Percentiles rank a stretch among this genome's conserved stretches.
Evolutionary conservation across 2,888 invertebrate genomes (phyloP).

Genomic region (Muschampia plurimacula): DNA sequence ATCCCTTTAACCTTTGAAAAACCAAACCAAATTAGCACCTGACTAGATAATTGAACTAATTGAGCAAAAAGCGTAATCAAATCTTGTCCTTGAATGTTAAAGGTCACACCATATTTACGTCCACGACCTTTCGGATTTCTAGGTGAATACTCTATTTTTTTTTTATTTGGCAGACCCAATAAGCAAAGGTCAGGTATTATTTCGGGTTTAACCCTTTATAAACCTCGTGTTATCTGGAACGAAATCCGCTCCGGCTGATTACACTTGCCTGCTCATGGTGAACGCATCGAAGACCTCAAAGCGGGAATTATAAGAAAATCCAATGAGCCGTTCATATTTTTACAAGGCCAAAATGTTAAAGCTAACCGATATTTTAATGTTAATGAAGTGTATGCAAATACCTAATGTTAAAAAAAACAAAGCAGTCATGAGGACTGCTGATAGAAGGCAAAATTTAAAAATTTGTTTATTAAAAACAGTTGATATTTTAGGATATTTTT

Average conservation of each 20-base stretch:
- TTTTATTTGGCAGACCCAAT: background rate
- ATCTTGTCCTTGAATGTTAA: constrained; percentile 2
- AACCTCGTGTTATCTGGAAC: constrained; percentile 7
- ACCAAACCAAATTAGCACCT: background rate
- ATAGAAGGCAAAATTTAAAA: too few species aligned
- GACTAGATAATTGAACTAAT: background rate
- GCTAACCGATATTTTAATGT: background rate
- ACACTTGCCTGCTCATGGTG: background rate
- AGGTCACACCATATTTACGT: constrained; percentile 10
- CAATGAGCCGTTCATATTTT: constrained; percentile 2
- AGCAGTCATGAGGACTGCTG: too few species aligned
- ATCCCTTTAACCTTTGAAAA: too few species aligned
- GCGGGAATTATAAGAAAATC: constrained; percentile 15
- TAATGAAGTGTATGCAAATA: too few species aligned
- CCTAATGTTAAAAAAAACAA: too few species aligned
- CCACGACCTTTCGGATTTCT: constrained; percentile 3
- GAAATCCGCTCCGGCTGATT: constrained; percentile 21
- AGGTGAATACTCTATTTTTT: background rate
- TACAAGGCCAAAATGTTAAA: background rate
- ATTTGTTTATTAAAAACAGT: too few species aligned
- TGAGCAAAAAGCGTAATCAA: background rate
- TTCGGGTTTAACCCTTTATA: constrained; percentile 20
- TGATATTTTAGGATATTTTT: too few species aligned
- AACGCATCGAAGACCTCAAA: constrained; percentile 7
- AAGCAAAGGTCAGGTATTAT: constrained; percentile 23